phyloP scores from a whole-genome alignment of 2,113 vertebrate genomes.

The Gasterosteus nipponicus region DNA sequence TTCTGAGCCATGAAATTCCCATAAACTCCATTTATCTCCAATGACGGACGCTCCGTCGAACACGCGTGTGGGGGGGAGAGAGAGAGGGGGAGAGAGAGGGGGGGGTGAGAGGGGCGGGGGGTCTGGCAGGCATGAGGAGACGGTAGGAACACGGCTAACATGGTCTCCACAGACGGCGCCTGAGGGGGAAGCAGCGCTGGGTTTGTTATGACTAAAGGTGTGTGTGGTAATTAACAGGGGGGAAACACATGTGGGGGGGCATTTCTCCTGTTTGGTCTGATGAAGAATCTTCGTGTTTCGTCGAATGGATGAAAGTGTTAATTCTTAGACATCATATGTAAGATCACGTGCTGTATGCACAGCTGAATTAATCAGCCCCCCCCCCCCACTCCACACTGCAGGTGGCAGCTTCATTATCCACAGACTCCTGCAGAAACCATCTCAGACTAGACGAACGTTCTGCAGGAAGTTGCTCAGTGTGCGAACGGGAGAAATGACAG shows the following conservation, averaged over 20 bases:
- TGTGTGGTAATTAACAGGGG: conserved; percentile 62
- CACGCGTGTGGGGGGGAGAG: not conserved
- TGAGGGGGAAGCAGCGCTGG: conserved; percentile 20
- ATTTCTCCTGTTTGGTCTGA: not conserved
- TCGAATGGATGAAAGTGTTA: no score
- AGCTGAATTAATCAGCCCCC: not conserved
- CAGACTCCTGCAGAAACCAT: not conserved
- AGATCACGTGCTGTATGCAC: not conserved
- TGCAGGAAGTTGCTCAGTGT: not conserved
- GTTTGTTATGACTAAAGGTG: conserved; percentile 54
- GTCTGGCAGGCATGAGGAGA: conserved; percentile 13
- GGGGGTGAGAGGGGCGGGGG: not conserved
- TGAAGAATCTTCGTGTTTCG: not conserved
- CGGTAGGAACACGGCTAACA: conserved; percentile 17
- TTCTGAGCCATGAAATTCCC: conserved; percentile 66
- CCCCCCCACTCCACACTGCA: not conserved
- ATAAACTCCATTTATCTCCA: conserved; percentile 57
- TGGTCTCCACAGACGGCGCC: conserved; percentile 33
- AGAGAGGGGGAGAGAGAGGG: conserved; percentile 26
- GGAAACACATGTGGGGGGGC: conserved; percentile 19
- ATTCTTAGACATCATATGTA: not conserved
- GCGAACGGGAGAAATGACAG: not conserved
- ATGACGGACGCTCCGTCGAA: conserved; percentile 30
- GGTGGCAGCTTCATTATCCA: not conserved
- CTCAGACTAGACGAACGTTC: not conserved